Percentiles rank a stretch among this genome's conserved stretches.
Evolutionary conservation across 2,113 vertebrate genomes (phyloP).

Genomic region (Phrynocephalus versicolor): DNA sequence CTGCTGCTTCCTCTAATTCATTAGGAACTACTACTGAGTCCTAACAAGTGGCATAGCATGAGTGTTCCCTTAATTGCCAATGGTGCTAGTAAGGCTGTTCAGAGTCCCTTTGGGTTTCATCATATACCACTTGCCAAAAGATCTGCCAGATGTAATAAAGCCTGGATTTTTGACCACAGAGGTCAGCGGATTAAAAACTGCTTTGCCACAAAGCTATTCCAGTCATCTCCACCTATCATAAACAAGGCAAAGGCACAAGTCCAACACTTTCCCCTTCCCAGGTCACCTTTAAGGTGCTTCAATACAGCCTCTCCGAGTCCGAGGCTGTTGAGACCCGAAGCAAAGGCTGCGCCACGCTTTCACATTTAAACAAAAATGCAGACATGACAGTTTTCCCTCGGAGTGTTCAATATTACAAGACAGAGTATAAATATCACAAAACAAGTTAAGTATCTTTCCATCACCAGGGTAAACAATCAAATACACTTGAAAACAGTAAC

Average conservation of each 20-base stretch:
- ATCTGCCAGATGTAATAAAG: conserved; percentile 29
- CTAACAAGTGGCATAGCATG: neutral
- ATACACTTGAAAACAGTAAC: conserved; percentile 69
- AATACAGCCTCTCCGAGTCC: conserved; percentile 54
- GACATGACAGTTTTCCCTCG: conserved; percentile 68
- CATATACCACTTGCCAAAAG: conserved; percentile 42
- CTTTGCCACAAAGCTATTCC: conserved; percentile 48
- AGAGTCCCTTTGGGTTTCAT: neutral
- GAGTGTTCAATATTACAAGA: conserved; percentile 65
- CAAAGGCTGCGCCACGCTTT: conserved; percentile 59
- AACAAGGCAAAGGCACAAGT: conserved; percentile 33
- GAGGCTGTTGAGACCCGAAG: conserved; percentile 53
- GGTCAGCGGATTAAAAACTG: conserved; percentile 21
- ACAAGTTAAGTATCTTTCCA: conserved; percentile 71
- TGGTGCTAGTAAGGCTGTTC: conserved; percentile 30
- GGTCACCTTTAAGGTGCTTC: conserved; percentile 68
- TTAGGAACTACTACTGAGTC: conserved; percentile 20
- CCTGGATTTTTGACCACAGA: conserved; percentile 45
- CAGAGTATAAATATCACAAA: conserved; percentile 72
- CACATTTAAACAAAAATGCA: conserved; percentile 64
- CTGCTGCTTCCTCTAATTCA: conserved; percentile 53
- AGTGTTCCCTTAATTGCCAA: conserved; percentile 26
- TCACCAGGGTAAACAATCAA: conserved; percentile 72
- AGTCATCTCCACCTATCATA: conserved; percentile 47
- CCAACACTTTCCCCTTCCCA: conserved; percentile 42